Conservation (phyloP, 2,888 invertebrate species). For the Heteromyza rotundicornis region DNA sequence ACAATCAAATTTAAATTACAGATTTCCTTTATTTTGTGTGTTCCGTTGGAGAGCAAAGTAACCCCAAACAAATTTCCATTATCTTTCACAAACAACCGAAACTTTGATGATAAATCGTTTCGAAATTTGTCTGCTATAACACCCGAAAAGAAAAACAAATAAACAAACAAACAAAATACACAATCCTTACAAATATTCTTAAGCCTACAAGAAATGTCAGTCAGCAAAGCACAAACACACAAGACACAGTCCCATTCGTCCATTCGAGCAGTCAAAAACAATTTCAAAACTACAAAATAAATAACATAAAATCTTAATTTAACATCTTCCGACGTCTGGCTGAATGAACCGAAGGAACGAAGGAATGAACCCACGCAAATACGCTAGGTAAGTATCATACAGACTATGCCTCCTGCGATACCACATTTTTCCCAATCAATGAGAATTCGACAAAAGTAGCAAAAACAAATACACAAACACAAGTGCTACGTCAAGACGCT, state of each 20-base stretch:
- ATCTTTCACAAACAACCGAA: conserved; percentile 25
- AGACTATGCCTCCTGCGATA: background rate
- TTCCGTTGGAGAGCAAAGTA: too few species aligned
- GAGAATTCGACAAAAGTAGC: conserved; percentile 19
- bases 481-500: background rate
- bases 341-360: background rate
- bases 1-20: conserved; percentile 15
- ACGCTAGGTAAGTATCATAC: background rate
- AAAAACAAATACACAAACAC: background rate
- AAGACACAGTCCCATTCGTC: too few species aligned
- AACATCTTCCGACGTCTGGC: conserved; percentile 15
- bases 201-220: background rate
- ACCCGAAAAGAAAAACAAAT: background rate
- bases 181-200: background rate
- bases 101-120: conserved; percentile 24
- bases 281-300: conserved; percentile 26
- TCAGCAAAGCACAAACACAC: too few species aligned
- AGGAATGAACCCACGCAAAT: background rate
- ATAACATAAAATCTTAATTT: conserved; percentile 28
- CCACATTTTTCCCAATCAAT: conserved; percentile 28
- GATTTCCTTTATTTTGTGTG: conserved; percentile 7
- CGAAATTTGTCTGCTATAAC: conserved; percentile 3
- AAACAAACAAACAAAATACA: conserved; percentile 5
- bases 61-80: conserved; percentile 23
- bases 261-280: conserved; percentile 25